Evolutionary conservation across 1,140 invertebrate species (phyloP).

Genomic region (Anoplolepis gracilipes): DNA sequence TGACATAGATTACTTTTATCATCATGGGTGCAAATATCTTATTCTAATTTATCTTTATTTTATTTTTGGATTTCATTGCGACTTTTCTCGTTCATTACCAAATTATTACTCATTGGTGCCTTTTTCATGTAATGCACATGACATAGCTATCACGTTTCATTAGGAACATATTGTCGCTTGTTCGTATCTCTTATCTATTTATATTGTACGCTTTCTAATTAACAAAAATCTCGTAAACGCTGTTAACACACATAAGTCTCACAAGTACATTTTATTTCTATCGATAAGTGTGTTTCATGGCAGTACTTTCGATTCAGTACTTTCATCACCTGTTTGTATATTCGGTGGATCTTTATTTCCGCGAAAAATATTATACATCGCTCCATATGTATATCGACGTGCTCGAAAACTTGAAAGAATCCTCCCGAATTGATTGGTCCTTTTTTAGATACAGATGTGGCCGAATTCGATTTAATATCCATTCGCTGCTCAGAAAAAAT

Average conservation of each 20-base stretch:
- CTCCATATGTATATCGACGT: background rate
- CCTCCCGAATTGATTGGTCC: conserved; percentile 57
- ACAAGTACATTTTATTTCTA: conserved; percentile 27
- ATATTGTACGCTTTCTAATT: conserved; percentile 42
- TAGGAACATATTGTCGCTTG: conserved; percentile 53
- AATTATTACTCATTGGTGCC: background rate
- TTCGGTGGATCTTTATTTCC: conserved; percentile 25
- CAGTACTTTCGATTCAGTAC: conserved; percentile 75
- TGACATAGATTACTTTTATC: conserved; percentile 17
- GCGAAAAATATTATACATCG: background rate
- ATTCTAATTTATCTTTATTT: background rate
- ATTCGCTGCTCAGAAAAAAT: conserved; percentile 87
- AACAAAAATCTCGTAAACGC: conserved; percentile 35
- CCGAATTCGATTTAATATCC: background rate
- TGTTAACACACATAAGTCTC: background rate
- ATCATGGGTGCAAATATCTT: background rate
- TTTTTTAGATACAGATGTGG: conserved; percentile 26
- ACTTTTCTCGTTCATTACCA: background rate
- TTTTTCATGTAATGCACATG: background rate
- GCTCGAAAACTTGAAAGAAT: conserved; percentile 27
- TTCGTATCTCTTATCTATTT: conserved; percentile 27
- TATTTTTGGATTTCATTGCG: background rate
- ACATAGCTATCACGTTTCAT: conserved; percentile 26
- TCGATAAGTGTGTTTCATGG: conserved; percentile 65
- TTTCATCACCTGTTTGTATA: conserved; percentile 69